Percentiles rank a stretch among this genome's conserved stretches.
phyloP scores from a whole-genome alignment of 2,888 invertebrate genomes.

The Urechis unicinctus region DNA sequence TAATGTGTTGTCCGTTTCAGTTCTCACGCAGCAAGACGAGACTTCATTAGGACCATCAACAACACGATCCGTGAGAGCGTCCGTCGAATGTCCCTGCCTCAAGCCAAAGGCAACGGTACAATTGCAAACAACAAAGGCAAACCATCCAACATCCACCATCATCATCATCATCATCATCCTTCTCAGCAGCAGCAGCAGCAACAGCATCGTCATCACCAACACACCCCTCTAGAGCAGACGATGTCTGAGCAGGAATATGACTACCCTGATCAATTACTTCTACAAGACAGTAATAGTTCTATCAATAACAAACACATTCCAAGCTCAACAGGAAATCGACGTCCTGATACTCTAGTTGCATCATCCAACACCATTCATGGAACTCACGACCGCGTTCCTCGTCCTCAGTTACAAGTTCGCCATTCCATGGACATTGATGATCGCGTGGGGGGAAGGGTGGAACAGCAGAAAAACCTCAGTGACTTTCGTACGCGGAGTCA shows the following conservation, averaged over 20 bases:
- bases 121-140: background rate
- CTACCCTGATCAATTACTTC: constrained; percentile 3
- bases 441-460: constrained; percentile 54
- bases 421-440: constrained; percentile 66
- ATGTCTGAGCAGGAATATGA: constrained; percentile 3
- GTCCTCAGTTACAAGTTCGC: constrained; percentile 23
- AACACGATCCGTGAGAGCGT: constrained; percentile 96
- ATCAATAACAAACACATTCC: background rate
- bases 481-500: constrained; percentile 77
- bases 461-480: constrained; percentile 26
- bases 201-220: background rate
- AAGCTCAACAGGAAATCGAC: background rate
- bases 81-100: constrained; percentile 89
- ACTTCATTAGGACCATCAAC: constrained; percentile 91
- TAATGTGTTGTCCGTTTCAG: constrained; percentile 53
- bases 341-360: constrained; percentile 1
- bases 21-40: constrained; percentile 91
- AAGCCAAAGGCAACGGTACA: background rate
- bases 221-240: background rate
- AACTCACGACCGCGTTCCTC: background rate
- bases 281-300: background rate
- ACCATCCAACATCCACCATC: background rate
- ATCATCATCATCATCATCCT: constrained; percentile 1
- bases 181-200: constrained; percentile 1
- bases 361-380: background rate